phyloP scores from a whole-genome alignment of 2,888 invertebrate species.

The Lasius platythorax region DNA sequence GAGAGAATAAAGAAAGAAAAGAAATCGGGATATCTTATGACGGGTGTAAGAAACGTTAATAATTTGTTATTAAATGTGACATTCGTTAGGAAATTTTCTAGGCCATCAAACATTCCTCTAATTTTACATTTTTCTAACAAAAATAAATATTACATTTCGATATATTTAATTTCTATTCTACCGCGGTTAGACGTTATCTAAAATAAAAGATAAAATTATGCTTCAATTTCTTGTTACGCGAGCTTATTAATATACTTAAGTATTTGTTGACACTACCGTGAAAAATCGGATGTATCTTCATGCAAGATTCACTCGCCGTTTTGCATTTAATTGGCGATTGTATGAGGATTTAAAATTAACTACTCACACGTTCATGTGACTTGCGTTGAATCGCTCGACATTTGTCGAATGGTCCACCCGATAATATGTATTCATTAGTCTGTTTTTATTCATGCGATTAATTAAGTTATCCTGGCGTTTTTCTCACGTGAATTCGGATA shows the following conservation, averaged over 20 bases:
- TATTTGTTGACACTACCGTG: background rate
- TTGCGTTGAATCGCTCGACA: slow-evolving; percentile 16
- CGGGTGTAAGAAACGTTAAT: background rate
- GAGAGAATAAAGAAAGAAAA: background rate
- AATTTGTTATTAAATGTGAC: slow-evolving; percentile 1
- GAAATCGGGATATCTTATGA: background rate
- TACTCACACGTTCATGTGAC: slow-evolving; percentile 4
- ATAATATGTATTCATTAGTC: slow-evolving; percentile 31
- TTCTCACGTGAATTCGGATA: background rate
- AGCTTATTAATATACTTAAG: slow-evolving; percentile 8
- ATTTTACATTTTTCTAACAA: slow-evolving; percentile 8
- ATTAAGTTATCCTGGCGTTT: background rate
- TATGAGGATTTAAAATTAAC: slow-evolving; percentile 21
- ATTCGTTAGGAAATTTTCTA: background rate
- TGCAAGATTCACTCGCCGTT: background rate
- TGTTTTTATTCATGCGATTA: slow-evolving; percentile 4
- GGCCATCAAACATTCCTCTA: background rate
- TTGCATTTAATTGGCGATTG: slow-evolving; percentile 12
- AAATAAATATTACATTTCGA: background rate
- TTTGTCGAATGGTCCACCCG: slow-evolving; percentile 11
- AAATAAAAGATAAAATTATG: background rate
- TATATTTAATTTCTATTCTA: background rate
- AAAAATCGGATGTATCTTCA: slow-evolving; percentile 12
- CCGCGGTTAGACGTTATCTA: background rate
- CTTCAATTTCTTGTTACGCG: background rate